Evolutionary conservation across 2,888 invertebrate genomes (phyloP), one percentile per base, ranked within the genome.

Genomic region (Cephus pulcher): DNA sequence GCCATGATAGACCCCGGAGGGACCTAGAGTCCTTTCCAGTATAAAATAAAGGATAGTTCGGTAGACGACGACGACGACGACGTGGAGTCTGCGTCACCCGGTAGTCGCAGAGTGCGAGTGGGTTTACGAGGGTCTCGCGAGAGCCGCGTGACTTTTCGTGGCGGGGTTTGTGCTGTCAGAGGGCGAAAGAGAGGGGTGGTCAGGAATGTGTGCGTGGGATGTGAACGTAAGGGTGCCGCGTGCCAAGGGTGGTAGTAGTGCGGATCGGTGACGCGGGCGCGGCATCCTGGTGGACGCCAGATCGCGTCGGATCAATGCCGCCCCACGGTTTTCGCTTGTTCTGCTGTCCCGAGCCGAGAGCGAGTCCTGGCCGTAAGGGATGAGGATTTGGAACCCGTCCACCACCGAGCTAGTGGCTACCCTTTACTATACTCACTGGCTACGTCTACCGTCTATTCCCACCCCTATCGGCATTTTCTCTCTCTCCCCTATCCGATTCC

Each of bases 381-480:
- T 77, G 83, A 78, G 84, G 79, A 84, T 85, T 87, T 86, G 85
- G 84, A 88, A 85, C 80, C 76, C 79, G 80, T 84, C 84, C 84
- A 86, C 84, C 84, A 86, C 82, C 75, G 78, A 79, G 75, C 80
- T 78, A 78, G 70, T 77, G 80, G 81, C 79, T 71, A 68, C 71
- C 33, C 33, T 70, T 69, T 23, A 23, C 40, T 40, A 40, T 23
- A 40, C 40, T 40, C 15, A 40, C 23, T 23, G 12, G 40, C 40
- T 40, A 40, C 23, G 40, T 15, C 40, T 40, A 23, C 40, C 40
- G 15, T 37, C 56, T 12, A 74, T 4, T 40, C 32, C 73, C 81
- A 3, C 35, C 77, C 82, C 80, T 78, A 71, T 78, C 79, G 78
- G 78, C 79, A 79, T 33, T 35, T 69, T 79, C 78, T 73, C 73